A percentile compares a stretch with the other conserved stretches of the same genome.
Conservation (phyloP, 2,113 vertebrate species). For the Otis tarda region DNA sequence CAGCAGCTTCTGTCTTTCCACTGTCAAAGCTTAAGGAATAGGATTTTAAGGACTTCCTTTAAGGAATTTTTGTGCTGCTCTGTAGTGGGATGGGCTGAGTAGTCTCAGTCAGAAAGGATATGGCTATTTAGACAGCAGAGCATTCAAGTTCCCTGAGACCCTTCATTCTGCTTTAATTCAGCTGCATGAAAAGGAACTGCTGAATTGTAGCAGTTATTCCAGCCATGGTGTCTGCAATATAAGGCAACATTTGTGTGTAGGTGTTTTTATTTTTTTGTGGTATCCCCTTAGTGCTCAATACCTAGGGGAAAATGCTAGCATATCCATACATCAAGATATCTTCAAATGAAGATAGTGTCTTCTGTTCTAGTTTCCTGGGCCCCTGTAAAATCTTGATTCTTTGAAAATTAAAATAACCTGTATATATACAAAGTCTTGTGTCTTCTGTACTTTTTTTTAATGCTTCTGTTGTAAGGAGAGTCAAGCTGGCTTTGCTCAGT, state of each 20-base stretch:
- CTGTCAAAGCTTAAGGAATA: background rate
- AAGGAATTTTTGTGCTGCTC: background rate
- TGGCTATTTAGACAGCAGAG: background rate
- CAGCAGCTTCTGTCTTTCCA: background rate
- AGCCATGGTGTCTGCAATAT: background rate
- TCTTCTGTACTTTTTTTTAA: background rate
- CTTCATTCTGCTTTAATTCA: background rate
- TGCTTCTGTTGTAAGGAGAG: background rate
- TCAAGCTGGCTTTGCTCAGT: background rate
- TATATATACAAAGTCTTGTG: background rate
- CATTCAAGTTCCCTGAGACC: background rate
- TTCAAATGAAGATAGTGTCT: background rate
- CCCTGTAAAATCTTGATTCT: background rate
- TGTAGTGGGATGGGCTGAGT: background rate
- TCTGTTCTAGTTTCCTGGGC: background rate
- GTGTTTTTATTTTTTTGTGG: background rate
- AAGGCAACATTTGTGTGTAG: accelerated
- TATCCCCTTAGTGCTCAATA: background rate
- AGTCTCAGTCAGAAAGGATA: background rate
- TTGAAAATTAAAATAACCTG: background rate
- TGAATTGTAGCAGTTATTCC: background rate
- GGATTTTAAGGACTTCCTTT: background rate
- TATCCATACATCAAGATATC: accelerated
- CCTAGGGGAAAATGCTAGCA: background rate
- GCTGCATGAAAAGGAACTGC: background rate